A percentile compares a stretch with the other conserved stretches of the same genome.
Evolutionary conservation across 1,140 invertebrate genomes (phyloP).

Genomic region (Orussus abietinus): DNA sequence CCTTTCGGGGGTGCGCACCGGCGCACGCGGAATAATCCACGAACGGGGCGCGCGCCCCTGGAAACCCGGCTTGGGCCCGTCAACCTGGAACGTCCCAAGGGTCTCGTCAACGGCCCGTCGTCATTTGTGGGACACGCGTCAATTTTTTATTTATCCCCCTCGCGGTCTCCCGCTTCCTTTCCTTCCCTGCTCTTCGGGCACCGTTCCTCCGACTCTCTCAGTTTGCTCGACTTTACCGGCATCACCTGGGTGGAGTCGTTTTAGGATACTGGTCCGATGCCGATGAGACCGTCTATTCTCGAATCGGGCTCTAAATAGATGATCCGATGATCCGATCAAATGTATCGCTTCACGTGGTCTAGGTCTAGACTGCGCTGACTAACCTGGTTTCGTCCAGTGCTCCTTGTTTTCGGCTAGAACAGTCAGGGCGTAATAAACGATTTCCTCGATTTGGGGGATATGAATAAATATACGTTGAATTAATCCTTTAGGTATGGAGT

Average conservation of each 20-base stretch:
- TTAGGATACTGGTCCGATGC: slow-evolving; percentile 10
- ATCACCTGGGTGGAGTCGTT: background rate
- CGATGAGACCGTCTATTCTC: slow-evolving; percentile 5
- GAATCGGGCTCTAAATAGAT: no score
- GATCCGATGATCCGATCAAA: no score
- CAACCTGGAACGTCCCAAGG: slow-evolving; percentile 16
- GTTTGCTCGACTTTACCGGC: background rate
- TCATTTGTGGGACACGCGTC: slow-evolving; percentile 28
- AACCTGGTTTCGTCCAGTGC: no score
- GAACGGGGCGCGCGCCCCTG: slow-evolving; percentile 12
- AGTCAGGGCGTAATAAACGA: no score
- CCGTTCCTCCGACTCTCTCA: slow-evolving; percentile 4
- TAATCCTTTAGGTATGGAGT: no score
- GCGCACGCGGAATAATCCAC: slow-evolving; percentile 20
- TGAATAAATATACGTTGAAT: no score
- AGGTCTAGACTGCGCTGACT: no score
- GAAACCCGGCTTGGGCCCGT: slow-evolving; percentile 4
- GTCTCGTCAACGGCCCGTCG: slow-evolving; percentile 19
- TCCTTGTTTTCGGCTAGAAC: no score
- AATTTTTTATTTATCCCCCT: slow-evolving; percentile 25
- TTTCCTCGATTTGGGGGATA: no score
- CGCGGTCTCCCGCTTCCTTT: slow-evolving; percentile 2
- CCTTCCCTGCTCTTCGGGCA: background rate
- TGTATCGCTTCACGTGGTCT: no score
- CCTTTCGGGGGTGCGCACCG: no score